These are phyloP conservation scores for Incurvaria masculella DNA, from an alignment of 2,888 invertebrate genomes.

Conservation along the genomic window DNA sequence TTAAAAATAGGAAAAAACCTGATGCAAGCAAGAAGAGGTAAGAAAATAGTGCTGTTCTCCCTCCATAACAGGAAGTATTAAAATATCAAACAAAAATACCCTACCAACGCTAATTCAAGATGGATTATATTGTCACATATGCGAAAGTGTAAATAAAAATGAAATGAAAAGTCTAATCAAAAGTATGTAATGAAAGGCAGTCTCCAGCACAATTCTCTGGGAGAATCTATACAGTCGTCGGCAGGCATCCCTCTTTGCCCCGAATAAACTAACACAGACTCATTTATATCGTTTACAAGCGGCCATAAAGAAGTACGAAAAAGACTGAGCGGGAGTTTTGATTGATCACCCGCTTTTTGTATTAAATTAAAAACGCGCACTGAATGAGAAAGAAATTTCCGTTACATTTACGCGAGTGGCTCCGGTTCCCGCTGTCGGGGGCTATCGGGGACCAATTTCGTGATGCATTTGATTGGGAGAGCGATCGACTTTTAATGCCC, in stretches of 20 bases:
- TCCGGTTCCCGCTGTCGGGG: not conserved
- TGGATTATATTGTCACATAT: too few species aligned
- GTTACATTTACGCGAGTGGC: conserved; percentile 13
- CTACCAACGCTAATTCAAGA: too few species aligned
- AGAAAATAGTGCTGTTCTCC: too few species aligned
- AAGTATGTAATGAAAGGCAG: too few species aligned
- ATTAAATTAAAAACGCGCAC: conserved; percentile 52
- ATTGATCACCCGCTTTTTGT: conserved; percentile 57
- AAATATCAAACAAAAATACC: too few species aligned
- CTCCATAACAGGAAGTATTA: too few species aligned
- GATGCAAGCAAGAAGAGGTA: too few species aligned
- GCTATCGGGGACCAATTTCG: not conserved
- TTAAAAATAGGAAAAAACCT: too few species aligned
- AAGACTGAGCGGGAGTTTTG: conserved; percentile 40
- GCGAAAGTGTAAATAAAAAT: too few species aligned
- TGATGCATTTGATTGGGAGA: not conserved
- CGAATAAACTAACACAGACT: conserved; percentile 46
- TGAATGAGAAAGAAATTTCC: conserved; percentile 51
- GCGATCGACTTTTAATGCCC: not conserved
- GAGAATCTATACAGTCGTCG: too few species aligned
- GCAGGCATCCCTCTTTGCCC: conserved; percentile 45
- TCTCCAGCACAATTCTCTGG: too few species aligned
- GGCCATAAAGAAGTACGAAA: conserved; percentile 41
- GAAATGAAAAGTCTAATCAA: too few species aligned
- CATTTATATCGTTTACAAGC: conserved; percentile 47